Base-by-base conservation (phyloP, 2,797 vertebrate genomes). In the Discoglossus pictus region DNA sequence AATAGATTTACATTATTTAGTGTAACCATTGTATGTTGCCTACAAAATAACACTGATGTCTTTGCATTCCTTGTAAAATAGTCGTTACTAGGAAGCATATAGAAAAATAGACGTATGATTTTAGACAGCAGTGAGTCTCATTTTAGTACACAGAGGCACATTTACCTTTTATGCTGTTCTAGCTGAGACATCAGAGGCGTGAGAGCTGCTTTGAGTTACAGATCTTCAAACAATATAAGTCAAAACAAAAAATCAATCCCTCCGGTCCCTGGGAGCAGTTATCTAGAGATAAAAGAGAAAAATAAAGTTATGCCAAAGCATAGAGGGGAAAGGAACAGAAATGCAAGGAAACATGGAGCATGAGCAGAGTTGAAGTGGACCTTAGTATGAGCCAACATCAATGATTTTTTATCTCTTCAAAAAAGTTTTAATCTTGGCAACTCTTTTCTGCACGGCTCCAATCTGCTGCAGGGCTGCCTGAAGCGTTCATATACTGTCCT, bases 151-250 rank as follows among this genome's bases (percentile, higher is more conserved):
- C 82, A 83, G 87, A 86, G 83, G 78, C 80, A 87, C 88, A 85
- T 90, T 91, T 93, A 88, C 91, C 92, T 93, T 98, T 94, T 88
- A 94, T 94, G 92, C 93, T 63, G 82, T 86, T 89, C 82, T 80
- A 86, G 90, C 87, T 87, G 83, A 91, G 84, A 94, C 93, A 94
- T 98, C 94, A 97, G 91, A 96, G 90, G 87, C 86, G 61, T 80
- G 82, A 89, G 88, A 90, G 88, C 83, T 89, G 90, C 94, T 98
- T 96, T 96, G 94, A 95, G 89, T 92, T 91, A 88, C 87, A 88
- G 87, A 89, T 92, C 92, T 94, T 96, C 94, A 95, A 94, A 96
- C 92, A 92, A 92, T 93, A 92, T 93, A 92, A 92, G 91, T 94
- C 90, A 93, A 91, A 94, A 96, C 92, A 91, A 94, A 92, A 93